A percentile compares a stretch with the other conserved stretches of the same genome.
Conservation (phyloP, 2,888 invertebrate species). For the Agrochola circellaris region DNA sequence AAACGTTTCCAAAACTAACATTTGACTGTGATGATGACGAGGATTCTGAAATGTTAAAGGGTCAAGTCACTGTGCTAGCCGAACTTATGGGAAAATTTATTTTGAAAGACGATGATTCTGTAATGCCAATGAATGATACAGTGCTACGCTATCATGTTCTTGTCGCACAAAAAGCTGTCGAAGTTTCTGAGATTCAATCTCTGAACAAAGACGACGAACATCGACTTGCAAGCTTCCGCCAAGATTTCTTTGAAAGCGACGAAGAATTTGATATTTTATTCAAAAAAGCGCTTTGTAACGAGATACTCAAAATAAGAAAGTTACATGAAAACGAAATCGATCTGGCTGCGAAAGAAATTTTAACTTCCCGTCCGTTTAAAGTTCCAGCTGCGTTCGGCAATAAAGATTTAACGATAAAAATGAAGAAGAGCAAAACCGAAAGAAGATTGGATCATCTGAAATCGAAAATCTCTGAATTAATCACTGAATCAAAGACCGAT, state of each 20-base stretch:
- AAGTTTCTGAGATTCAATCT: slow-evolving; percentile 34
- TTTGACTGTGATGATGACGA: slow-evolving; percentile 18
- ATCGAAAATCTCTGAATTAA: slow-evolving; percentile 22
- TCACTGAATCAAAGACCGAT: slow-evolving; percentile 6
- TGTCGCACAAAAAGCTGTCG: slow-evolving; percentile 38
- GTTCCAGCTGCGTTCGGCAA: slow-evolving; percentile 58
- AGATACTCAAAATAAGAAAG: slow-evolving; percentile 19
- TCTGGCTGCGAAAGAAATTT: slow-evolving; percentile 18
- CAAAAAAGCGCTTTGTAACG: slow-evolving; percentile 25
- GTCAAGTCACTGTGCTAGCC: slow-evolving; percentile 14
- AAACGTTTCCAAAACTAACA: slow-evolving; percentile 32
- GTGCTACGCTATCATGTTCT: slow-evolving; percentile 54
- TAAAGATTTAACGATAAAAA: slow-evolving; percentile 12
- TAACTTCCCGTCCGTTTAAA: slow-evolving; percentile 43
- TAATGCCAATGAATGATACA: slow-evolving; percentile 35
- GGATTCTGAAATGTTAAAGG: not conserved
- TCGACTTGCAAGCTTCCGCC: slow-evolving; percentile 39
- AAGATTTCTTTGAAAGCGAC: slow-evolving; percentile 36
- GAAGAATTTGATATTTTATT: slow-evolving; percentile 35
- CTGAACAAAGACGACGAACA: slow-evolving; percentile 28
- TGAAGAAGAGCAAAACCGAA: slow-evolving; percentile 33
- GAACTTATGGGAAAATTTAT: slow-evolving; percentile 13
- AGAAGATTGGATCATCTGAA: slow-evolving; percentile 39
- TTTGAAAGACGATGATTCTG: slow-evolving; percentile 25
- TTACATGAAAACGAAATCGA: slow-evolving; percentile 1